phyloP scores from a whole-genome alignment of 2,888 invertebrate species.

The Tipula confusa region DNA sequence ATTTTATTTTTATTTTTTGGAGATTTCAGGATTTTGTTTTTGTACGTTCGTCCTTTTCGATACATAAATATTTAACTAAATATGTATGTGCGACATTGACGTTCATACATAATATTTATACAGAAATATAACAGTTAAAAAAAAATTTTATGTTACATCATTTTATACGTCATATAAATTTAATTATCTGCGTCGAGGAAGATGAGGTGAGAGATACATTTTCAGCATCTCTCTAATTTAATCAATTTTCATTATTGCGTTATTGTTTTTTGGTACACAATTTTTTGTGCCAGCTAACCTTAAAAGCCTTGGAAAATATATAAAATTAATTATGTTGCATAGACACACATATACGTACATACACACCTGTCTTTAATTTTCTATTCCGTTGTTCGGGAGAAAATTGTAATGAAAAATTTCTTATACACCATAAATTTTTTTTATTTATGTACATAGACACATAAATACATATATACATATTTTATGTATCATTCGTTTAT shows the following conservation, averaged over 20 bases:
- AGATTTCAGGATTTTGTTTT: neutral
- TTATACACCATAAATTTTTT: neutral
- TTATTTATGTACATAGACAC: neutral
- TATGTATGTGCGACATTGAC: neutral
- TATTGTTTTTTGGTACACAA: neutral
- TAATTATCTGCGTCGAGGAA: no score
- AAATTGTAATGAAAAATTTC: neutral
- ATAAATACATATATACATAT: neutral
- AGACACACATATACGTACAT: neutral
- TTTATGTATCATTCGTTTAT: conserved; percentile 12
- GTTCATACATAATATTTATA: neutral
- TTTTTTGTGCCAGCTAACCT: neutral
- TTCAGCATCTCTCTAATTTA: conserved; percentile 15
- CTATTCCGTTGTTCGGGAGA: neutral
- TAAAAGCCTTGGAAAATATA: neutral
- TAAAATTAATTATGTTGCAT: conserved; percentile 8
- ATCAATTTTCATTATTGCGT: conserved; percentile 25
- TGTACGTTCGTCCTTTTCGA: neutral
- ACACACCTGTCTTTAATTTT: neutral
- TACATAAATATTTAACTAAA: neutral
- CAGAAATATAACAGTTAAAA: neutral
- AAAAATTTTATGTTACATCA: neutral
- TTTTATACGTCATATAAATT: conserved; percentile 5
- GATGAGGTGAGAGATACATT: no score
- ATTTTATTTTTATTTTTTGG: neutral